These are phyloP conservation scores for Pachyuromys duprasi DNA, from an alignment of 2,797 vertebrate genomes.

Conservation along the genomic window DNA sequence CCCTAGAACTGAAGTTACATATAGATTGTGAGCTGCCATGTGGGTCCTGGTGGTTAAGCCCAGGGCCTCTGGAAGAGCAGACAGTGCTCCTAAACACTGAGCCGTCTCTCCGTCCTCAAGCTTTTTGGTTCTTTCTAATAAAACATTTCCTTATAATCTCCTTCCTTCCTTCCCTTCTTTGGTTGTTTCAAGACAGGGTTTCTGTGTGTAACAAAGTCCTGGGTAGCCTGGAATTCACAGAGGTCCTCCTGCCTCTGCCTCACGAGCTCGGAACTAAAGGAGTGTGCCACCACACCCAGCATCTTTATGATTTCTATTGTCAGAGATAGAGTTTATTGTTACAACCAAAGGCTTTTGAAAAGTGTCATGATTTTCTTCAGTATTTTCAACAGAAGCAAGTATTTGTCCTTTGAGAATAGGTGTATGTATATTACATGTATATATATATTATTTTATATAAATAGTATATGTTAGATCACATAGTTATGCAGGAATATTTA, in stretches of 20 bases:
- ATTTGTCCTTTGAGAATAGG: conserved; percentile 52
- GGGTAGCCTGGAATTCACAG: no score
- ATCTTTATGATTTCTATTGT: conserved; percentile 18
- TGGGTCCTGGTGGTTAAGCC: background rate
- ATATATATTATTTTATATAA: background rate
- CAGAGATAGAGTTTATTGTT: conserved; percentile 19
- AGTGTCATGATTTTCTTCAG: background rate
- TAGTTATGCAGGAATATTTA: conserved; percentile 3
- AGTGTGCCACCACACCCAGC: no score
- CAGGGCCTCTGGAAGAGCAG: background rate
- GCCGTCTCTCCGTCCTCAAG: background rate
- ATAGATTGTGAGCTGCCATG: background rate
- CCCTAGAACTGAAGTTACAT: background rate
- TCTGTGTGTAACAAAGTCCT: no score
- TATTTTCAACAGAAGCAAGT: conserved; percentile 29
- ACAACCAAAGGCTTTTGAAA: conserved; percentile 3
- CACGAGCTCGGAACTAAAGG: no score
- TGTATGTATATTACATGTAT: background rate
- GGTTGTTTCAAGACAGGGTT: no score
- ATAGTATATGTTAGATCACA: background rate
- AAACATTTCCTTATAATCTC: background rate
- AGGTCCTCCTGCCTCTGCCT: no score
- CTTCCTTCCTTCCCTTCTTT: no score
- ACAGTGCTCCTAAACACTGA: background rate
- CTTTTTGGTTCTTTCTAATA: conserved; percentile 5